phyloP scores from a whole-genome alignment of 2,113 vertebrate genomes.

The Pelmatolapia mariae region DNA sequence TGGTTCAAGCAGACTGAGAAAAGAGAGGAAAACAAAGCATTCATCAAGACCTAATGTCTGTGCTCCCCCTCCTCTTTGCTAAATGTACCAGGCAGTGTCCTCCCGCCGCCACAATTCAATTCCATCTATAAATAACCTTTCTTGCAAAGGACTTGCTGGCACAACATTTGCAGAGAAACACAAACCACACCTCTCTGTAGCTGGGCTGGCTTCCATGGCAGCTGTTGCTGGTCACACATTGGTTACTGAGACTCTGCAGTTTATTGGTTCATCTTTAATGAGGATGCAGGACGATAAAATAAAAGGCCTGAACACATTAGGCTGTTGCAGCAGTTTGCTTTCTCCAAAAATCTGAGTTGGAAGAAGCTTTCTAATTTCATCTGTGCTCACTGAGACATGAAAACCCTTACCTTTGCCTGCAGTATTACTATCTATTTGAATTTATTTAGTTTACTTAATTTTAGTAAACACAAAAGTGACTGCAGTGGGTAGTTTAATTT shows the following conservation, averaged over 20 bases:
- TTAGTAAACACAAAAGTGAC: background rate
- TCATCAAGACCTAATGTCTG: conserved; percentile 28
- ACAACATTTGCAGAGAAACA: conserved; percentile 28
- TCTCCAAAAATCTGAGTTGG: background rate
- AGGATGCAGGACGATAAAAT: background rate
- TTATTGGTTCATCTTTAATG: conserved; percentile 24
- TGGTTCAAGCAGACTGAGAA: background rate
- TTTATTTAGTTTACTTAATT: background rate
- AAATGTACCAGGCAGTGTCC: conserved; percentile 28
- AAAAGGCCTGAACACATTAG: background rate
- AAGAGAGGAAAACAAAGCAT: conserved; percentile 31
- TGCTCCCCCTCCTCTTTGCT: conserved; percentile 25
- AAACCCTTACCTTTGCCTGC: background rate
- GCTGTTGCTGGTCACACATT: conserved; percentile 14
- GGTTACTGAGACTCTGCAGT: background rate
- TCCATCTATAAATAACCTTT: conserved; percentile 66
- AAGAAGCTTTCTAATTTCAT: background rate
- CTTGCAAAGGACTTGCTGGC: conserved; percentile 39
- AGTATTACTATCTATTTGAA: background rate
- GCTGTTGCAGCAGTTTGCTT: background rate
- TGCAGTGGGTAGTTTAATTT: background rate
- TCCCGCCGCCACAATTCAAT: conserved; percentile 53
- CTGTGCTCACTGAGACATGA: background rate
- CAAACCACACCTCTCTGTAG: background rate
- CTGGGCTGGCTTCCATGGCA: conserved; percentile 3